A percentile compares a stretch with the other conserved stretches of the same genome.
phyloP scores from a whole-genome alignment of 2,113 vertebrate species.

The Sturnus vulgaris region DNA sequence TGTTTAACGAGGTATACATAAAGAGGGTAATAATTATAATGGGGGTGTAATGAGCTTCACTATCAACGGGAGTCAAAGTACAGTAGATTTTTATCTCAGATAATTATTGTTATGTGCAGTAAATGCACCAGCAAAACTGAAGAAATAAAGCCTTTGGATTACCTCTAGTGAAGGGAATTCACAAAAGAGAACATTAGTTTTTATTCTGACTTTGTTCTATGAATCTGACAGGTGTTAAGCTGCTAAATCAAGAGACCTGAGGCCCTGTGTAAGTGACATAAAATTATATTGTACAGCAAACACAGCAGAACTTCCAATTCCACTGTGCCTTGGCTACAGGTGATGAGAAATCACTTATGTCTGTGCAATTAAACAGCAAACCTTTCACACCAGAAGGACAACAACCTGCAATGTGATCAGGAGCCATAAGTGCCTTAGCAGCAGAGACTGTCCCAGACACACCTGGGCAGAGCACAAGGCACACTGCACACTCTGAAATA shows the following conservation, averaged over 20 bases:
- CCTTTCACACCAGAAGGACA: neutral
- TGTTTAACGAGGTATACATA: constrained; percentile 6
- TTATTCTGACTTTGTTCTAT: neutral
- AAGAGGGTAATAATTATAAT: constrained; percentile 43
- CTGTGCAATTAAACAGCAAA: neutral
- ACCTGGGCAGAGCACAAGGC: neutral
- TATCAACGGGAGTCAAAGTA: constrained; percentile 31
- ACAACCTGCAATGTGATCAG: neutral
- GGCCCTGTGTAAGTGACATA: neutral
- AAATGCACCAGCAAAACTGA: neutral
- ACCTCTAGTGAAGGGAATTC: neutral
- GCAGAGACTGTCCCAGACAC: neutral
- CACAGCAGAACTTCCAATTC: neutral
- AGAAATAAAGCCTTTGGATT: neutral
- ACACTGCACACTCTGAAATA: neutral
- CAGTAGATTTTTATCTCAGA: constrained; percentile 28
- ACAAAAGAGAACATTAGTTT: neutral
- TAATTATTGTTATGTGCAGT: constrained; percentile 17
- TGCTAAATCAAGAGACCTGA: neutral
- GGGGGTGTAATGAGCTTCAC: constrained; percentile 44
- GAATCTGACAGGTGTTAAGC: neutral
- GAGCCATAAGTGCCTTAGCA: neutral
- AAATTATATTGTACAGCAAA: neutral
- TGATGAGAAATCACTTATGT: neutral
- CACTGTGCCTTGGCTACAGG: neutral